Evolutionary conservation across 2,113 vertebrate species (phyloP).

Genomic region (Euleptes europaea): DNA sequence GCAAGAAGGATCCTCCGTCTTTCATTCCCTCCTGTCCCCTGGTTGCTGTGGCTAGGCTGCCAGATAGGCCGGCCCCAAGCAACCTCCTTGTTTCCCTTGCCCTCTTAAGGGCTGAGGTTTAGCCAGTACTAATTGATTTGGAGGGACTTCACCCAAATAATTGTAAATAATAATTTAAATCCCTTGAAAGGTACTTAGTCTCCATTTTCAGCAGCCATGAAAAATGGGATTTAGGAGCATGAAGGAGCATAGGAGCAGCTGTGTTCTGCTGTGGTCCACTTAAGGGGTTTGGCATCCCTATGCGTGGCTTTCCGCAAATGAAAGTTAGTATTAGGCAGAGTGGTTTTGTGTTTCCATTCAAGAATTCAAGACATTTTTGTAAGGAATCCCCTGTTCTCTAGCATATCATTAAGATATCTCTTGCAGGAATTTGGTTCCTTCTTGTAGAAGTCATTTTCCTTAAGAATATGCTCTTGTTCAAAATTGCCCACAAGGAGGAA

Average conservation of each 20-base stretch:
- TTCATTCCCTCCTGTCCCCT: too few species aligned
- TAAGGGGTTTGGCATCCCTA: neutral
- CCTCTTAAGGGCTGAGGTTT: neutral
- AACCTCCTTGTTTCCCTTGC: neutral
- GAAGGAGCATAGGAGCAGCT: constrained; percentile 33
- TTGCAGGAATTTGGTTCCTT: neutral
- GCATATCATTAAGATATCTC: neutral
- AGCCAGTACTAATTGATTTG: constrained; percentile 21
- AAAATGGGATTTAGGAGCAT: constrained; percentile 30
- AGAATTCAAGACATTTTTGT: neutral
- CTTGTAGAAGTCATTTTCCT: neutral
- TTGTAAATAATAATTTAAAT: constrained; percentile 25
- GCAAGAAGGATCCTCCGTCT: neutral
- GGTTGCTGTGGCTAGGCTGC: neutral
- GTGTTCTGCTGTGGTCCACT: neutral
- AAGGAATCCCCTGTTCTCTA: neutral
- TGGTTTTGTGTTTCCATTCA: neutral
- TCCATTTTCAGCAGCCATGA: constrained; percentile 27
- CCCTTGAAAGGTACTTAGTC: constrained; percentile 18
- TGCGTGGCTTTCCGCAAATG: neutral
- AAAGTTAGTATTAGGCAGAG: neutral
- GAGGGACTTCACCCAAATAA: constrained; percentile 30
- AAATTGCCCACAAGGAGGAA: neutral
- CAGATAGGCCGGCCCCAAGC: neutral
- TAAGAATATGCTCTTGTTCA: neutral